These are phyloP conservation scores for Gymnobelideus leadbeateri DNA, from an alignment of 2,113 vertebrate species.

Conservation along the genomic window DNA sequence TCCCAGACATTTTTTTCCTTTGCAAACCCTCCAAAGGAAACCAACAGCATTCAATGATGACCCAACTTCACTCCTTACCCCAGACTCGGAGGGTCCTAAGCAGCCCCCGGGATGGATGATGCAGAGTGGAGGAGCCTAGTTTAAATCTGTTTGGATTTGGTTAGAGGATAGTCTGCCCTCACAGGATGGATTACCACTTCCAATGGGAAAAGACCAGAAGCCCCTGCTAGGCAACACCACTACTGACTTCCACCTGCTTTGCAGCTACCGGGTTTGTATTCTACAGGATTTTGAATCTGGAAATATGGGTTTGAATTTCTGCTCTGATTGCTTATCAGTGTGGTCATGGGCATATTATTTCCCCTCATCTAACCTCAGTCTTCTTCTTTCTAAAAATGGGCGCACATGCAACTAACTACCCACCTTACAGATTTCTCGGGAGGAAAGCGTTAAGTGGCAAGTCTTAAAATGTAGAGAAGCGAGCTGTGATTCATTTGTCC, in stretches of 20 bases:
- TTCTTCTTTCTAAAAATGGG: background rate
- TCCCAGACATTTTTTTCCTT: background rate
- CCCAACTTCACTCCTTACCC: background rate
- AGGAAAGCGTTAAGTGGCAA: background rate
- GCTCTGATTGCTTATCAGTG: background rate
- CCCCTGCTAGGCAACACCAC: background rate
- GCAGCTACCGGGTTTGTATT: background rate
- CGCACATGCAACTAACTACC: background rate
- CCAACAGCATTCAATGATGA: background rate
- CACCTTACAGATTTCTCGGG: background rate
- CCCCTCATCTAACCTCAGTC: background rate
- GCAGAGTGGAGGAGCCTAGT: background rate
- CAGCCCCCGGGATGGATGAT: background rate
- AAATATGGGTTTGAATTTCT: background rate
- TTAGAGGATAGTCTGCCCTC: too few relatives aligned
- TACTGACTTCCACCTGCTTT: background rate
- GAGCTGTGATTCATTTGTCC: background rate
- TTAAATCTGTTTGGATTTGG: background rate
- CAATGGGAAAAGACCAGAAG: background rate
- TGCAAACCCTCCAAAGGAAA: background rate
- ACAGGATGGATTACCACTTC: background rate
- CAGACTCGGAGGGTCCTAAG: background rate
- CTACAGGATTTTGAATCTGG: background rate
- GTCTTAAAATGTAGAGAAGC: background rate
- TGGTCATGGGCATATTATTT: background rate